Conservation (phyloP, 2,888 invertebrate species). For the Drosophila nr. perissopoda region DNA sequence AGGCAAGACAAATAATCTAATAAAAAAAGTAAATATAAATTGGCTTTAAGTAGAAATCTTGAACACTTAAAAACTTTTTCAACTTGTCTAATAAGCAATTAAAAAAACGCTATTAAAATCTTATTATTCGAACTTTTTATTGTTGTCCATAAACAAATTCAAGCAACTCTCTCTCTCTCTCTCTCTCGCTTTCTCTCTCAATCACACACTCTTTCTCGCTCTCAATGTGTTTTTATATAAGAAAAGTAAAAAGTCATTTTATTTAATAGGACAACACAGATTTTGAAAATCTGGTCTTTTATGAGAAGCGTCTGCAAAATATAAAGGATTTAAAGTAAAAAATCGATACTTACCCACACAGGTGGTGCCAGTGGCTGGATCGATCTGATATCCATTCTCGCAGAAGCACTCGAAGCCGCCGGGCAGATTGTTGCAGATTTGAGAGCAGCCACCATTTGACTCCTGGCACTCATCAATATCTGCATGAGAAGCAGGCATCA, state of each 20-base stretch:
- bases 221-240: neutral
- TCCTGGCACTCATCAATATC: constrained; percentile 87
- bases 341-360: constrained; percentile 85
- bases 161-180: neutral
- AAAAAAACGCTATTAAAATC: neutral
- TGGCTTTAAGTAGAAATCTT: neutral
- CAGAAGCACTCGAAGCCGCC: constrained; percentile 87
- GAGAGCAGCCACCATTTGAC: constrained; percentile 86
- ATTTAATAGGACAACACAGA: neutral
- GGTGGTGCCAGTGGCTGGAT: constrained; percentile 83
- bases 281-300: neutral
- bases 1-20: neutral
- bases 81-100: neutral
- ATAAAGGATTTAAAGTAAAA: neutral
- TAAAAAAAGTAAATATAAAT: neutral
- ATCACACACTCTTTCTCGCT: neutral
- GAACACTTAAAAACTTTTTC: neutral
- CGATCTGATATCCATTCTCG: constrained; percentile 85
- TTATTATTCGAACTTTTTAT: neutral
- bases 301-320: neutral
- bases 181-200: neutral
- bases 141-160: neutral
- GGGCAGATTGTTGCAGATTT: constrained; percentile 86
- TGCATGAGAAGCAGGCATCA: constrained; percentile 59
- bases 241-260: neutral